Base-by-base conservation (phyloP, 2,797 vertebrate genomes). In the Myripristis murdjan region DNA sequence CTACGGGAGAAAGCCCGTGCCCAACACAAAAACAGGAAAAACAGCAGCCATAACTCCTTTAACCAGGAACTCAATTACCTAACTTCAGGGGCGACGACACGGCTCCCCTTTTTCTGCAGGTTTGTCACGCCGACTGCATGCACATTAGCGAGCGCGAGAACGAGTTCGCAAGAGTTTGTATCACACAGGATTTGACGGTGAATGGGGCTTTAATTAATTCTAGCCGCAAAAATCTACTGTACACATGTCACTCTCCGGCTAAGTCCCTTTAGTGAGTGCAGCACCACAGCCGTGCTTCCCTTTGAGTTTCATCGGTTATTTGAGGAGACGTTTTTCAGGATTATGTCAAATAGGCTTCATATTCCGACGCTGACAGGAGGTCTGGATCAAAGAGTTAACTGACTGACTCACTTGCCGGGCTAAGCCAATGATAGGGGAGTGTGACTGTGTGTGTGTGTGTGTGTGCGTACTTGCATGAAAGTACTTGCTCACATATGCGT, bases 131-230 rank as follows among this genome's bases (percentile, higher is more conserved):
- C 74, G 54, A 62, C 26, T n/a, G n/a, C n/a, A n/a, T n/a, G 44
- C 10, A 54, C 72, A 70, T 68, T 52, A 39, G 28, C 56, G 41
- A 8, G 26, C 54, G 33, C 3, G 65, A 59, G 53, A 67, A 81
- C 64, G 46, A 70, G 55, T 68, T 62, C 14, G 60, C 73, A 39
- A 46, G 53, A 64, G 56, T 90, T 89, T 84, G 79, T 83, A 68
- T 75, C 76, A 87, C 76, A 70, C 83, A 64, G 81, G 81, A 87
- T 89, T 83, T 83, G 71, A 53, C 39, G 39, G 49, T 77, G 82
- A 90, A 90, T 87, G 64, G 83, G 64, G 66, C 74, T n/a, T 90
- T 90, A 90, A 91, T 92, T 92, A 91, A 90, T 90, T 92, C 85
- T 85, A 80, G 9, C 70, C 11, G 31, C 85, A 77, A 86, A 84